Conservation (phyloP, 2,797 vertebrate genomes). For the Octomys mimax region DNA sequence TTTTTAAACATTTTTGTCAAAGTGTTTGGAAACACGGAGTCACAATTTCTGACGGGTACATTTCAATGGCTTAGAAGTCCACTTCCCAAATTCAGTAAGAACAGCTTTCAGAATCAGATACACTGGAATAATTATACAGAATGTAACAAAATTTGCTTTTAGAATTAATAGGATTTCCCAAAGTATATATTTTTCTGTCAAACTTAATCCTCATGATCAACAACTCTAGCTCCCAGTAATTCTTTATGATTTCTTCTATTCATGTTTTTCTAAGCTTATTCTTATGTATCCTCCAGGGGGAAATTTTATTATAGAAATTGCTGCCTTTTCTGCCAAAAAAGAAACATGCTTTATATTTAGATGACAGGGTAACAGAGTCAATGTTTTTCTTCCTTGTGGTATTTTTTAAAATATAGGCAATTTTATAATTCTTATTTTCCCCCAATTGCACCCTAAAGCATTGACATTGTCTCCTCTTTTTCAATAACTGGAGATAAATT, state of each 20-base stretch:
- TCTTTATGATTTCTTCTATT: conserved; percentile 77
- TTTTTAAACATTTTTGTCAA: background rate
- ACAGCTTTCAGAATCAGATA: conserved; percentile 30
- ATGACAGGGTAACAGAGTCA: conserved; percentile 66
- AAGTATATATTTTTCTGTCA: conserved; percentile 81
- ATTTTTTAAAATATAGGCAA: conserved; percentile 66
- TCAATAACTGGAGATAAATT: conserved; percentile 61
- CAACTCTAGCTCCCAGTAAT: conserved; percentile 62
- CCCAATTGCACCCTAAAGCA: conserved; percentile 50
- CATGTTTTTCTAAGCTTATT: conserved; percentile 77
- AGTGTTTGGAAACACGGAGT: conserved; percentile 4
- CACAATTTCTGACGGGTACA: background rate
- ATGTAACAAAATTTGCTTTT: conserved; percentile 70
- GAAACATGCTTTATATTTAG: conserved; percentile 69
- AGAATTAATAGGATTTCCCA: conserved; percentile 81
- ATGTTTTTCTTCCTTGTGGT: conserved; percentile 36
- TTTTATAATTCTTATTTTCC: conserved; percentile 69
- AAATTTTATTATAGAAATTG: conserved; percentile 77
- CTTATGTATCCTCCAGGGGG: conserved; percentile 72
- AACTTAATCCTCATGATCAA: conserved; percentile 74
- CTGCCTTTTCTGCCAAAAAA: conserved; percentile 66
- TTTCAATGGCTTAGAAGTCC: conserved; percentile 42
- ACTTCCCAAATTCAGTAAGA: conserved; percentile 71
- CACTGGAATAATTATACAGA: background rate
- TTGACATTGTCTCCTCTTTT: conserved; percentile 51